These are phyloP conservation scores for Ochotona curzoniae DNA, from an alignment of 2,113 vertebrate genomes.

Conservation along the genomic window DNA sequence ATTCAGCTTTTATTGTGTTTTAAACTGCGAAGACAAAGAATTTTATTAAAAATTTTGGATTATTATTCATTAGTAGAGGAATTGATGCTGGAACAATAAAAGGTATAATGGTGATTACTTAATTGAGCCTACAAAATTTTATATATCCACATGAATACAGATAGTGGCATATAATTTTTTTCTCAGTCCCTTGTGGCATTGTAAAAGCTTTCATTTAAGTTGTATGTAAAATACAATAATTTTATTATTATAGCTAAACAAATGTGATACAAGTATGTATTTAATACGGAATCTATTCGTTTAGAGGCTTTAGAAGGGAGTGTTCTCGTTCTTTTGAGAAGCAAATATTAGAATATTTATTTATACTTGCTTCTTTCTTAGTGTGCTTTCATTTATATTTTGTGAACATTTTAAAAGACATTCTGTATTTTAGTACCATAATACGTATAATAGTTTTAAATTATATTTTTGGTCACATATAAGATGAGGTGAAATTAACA, in stretches of 20 bases:
- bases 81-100: constrained; percentile 50
- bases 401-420: background rate
- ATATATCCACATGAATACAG: constrained; percentile 13
- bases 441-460: background rate
- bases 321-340: background rate
- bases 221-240: constrained; percentile 53
- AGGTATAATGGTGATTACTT: constrained; percentile 9
- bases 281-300: background rate
- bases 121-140: constrained; percentile 54
- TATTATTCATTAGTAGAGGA: constrained; percentile 38
- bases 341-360: background rate
- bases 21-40: background rate
- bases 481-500: background rate
- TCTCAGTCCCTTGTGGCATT: background rate
- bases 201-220: constrained; percentile 45
- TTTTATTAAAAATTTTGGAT: constrained; percentile 32
- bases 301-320: background rate
- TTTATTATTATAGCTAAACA: constrained; percentile 52
- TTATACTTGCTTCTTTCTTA: constrained; percentile 1
- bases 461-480: background rate
- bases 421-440: background rate
- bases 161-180: constrained; percentile 53
- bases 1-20: background rate
- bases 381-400: background rate
- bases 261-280: background rate